Conservation (phyloP, 2,113 vertebrate species). For the Petromus typicus region DNA sequence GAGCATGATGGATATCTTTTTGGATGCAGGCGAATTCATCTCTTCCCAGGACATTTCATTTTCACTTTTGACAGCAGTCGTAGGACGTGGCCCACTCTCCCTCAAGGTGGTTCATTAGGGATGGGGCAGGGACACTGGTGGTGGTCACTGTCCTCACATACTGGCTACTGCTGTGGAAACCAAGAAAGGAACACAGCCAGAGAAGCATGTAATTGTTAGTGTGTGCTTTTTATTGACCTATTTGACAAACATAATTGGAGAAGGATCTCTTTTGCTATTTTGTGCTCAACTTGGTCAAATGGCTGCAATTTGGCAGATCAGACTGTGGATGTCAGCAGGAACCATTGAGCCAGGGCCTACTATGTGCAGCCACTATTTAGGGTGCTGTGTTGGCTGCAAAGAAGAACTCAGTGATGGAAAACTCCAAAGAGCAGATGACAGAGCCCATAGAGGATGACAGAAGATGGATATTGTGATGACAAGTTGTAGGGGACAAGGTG, state of each 20-base stretch:
- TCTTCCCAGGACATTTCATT: constrained; percentile 50
- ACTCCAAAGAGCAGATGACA: too few species aligned
- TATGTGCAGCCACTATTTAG: not conserved
- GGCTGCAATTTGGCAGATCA: not conserved
- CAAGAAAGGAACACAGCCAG: not conserved
- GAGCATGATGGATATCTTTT: constrained; percentile 35
- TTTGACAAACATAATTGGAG: not conserved
- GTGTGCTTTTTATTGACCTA: not conserved
- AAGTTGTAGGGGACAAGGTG: not conserved
- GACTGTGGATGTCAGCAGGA: not conserved
- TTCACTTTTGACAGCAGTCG: constrained; percentile 53
- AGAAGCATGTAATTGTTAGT: not conserved
- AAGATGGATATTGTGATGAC: not conserved
- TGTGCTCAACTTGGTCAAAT: not conserved
- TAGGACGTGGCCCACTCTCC: not conserved
- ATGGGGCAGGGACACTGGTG: not conserved
- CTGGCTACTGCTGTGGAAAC: not conserved
- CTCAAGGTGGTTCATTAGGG: not conserved
- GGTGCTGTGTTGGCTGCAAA: not conserved
- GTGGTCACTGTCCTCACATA: too few species aligned
- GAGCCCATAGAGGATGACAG: not conserved
- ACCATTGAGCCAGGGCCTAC: not conserved
- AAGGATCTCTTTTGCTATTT: not conserved
- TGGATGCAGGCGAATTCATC: constrained; percentile 49
- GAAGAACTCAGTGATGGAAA: not conserved